A percentile compares a stretch with the other conserved stretches of the same genome.
Conservation (phyloP, 2,797 vertebrate genomes). For the Nannoperca australis region DNA sequence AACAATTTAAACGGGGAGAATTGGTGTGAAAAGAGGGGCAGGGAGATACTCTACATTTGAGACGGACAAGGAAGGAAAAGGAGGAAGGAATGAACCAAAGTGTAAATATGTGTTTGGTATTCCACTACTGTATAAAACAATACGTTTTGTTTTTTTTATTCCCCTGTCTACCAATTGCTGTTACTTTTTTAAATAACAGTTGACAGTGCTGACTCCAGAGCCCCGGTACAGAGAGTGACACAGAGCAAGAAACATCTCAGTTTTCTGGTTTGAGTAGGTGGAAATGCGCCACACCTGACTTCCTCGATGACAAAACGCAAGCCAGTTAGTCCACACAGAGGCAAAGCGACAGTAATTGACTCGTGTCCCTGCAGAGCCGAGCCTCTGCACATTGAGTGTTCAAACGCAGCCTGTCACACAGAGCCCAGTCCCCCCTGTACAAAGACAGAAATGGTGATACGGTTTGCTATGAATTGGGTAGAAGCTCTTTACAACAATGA, state of each 20-base stretch:
- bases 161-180: background rate
- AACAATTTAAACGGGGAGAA: background rate
- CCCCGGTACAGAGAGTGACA: constrained; percentile 24
- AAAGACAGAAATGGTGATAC: constrained; percentile 32
- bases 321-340: constrained; percentile 28
- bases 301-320: constrained; percentile 42
- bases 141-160: background rate
- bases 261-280: constrained; percentile 18
- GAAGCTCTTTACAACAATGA: constrained; percentile 32
- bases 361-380: constrained; percentile 43
- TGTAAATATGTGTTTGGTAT: constrained; percentile 10
- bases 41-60: background rate
- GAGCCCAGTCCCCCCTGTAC: background rate
- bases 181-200: constrained; percentile 32
- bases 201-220: constrained; percentile 22
- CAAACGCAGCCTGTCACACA: constrained; percentile 43
- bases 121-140: background rate
- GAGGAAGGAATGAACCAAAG: background rate
- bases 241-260: constrained; percentile 29
- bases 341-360: constrained; percentile 61
- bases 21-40: background rate
- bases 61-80: background rate
- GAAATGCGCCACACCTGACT: constrained; percentile 45
- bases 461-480: constrained; percentile 38
- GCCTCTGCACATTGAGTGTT: constrained; percentile 12